Percentiles rank a stretch among this genome's conserved stretches.
phyloP scores from a whole-genome alignment of 2,797 vertebrate species.

The Loriculus beryllinus region DNA sequence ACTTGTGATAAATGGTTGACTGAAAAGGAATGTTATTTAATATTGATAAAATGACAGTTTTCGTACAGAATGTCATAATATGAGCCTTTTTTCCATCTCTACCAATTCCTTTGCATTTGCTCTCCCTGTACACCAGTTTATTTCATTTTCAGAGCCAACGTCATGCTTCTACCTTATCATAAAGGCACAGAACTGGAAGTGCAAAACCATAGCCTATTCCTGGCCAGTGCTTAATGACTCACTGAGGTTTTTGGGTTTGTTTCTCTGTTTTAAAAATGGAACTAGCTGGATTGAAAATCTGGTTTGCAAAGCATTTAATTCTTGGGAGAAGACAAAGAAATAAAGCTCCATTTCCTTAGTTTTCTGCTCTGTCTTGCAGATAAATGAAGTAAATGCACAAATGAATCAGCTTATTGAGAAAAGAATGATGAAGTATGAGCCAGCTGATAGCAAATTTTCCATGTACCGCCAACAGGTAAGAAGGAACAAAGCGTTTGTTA shows the following conservation, averaged over 20 bases:
- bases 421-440: conserved; percentile 90
- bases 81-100: background rate
- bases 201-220: background rate
- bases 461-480: conserved; percentile 93
- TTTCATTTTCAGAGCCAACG: background rate
- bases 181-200: conserved; percentile 43
- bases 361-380: conserved; percentile 76
- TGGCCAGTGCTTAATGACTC: conserved; percentile 27
- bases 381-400: conserved; percentile 83
- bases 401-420: conserved; percentile 93
- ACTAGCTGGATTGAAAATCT: conserved; percentile 9
- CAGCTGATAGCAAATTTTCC: conserved; percentile 89
- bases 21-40: background rate
- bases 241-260: background rate
- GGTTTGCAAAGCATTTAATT: conserved; percentile 14
- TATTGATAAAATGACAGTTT: background rate
- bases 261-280: background rate
- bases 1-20: background rate
- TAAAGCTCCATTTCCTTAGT: background rate
- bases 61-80: background rate
- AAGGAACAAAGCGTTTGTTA: background rate
- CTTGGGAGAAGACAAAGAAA: conserved; percentile 5
- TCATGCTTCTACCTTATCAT: conserved; percentile 42
- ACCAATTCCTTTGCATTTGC: background rate
- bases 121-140: background rate